A percentile compares a stretch with the other conserved stretches of the same genome.
phyloP scores from a whole-genome alignment of 2,113 vertebrate species.

The Ramphastos sulfuratus region DNA sequence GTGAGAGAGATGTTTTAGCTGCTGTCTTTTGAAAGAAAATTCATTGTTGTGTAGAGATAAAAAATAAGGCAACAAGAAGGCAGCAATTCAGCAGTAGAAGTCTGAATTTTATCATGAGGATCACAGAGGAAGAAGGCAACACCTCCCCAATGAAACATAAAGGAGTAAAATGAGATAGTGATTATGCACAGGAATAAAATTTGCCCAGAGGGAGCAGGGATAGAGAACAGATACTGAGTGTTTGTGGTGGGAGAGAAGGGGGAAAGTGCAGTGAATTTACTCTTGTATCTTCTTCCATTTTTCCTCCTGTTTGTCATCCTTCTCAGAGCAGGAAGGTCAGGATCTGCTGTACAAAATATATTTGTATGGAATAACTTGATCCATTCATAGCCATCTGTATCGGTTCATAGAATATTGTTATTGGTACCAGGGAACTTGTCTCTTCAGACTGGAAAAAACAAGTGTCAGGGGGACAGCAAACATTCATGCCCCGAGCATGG shows the following conservation, averaged over 20 bases:
- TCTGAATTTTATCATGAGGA: not conserved
- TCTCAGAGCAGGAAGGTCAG: not conserved
- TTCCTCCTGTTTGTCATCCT: not conserved
- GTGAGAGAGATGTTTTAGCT: not conserved
- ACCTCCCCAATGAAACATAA: not conserved
- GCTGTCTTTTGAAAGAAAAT: not conserved
- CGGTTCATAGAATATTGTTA: not conserved
- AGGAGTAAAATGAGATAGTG: not conserved
- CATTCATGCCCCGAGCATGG: not conserved
- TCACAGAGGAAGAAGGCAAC: not conserved
- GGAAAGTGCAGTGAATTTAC: not conserved
- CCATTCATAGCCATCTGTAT: too few species aligned
- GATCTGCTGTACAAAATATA: not conserved
- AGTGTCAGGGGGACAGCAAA: not conserved
- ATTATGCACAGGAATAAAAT: not conserved
- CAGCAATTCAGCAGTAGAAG: not conserved
- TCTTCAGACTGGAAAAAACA: not conserved
- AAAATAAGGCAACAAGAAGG: not conserved
- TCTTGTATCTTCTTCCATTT: not conserved
- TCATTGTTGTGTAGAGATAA: not conserved
- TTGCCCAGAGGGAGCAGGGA: not conserved
- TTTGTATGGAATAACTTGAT: not conserved
- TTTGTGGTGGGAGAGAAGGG: not conserved
- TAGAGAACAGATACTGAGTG: not conserved
- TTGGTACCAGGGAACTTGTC: not conserved